Base-by-base conservation (phyloP, 2,113 vertebrate genomes). In the Pachycephala philippinensis region DNA sequence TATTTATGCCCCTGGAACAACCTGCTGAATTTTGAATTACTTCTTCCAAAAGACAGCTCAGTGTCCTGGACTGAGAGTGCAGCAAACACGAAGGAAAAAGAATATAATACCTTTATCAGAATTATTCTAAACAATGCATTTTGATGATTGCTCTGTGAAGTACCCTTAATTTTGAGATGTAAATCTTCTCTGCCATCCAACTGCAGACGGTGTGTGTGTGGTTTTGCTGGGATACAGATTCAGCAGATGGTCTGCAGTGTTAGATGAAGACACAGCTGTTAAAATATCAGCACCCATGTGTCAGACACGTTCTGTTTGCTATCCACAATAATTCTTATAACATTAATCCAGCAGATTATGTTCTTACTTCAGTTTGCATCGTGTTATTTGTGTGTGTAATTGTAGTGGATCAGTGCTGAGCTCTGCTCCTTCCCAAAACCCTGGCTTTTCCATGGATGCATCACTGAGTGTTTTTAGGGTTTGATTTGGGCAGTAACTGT, bases 41-140 rank as follows among this genome's bases (percentile, higher is more conserved):
- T 61, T 50, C 6, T 52, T 56, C 22, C 37, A 35, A 53, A 57
- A 77, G 4, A 3, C 45, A 44, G 7, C 20, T 77, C 35, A 3
- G 8, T 13, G 6, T 39, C 21, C 14, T 9, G 44, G 17, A 12
- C 30, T 39, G 44, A 10, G 31, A n/a, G 21, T 2, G 13, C 15
- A 49, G 31, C 11, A 45, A 60, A 3, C 9, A 0, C 0, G 9
- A 50, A 5, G 37, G 9, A 18, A 57, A 45, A 44, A 7, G 3
- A 31, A 59, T 2, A 12, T 0, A 6, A 16, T 18, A 12, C 8
- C 31, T 59, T 18, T 2, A 18, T 68, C 31, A 22, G 1, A 42
- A 68, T 59, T 1, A 33, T 5, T 59, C 35, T 3, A n/a, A 28
- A 44, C 26, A 8, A 5, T 8, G 1, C 31, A 1, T 60, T 93